Base-by-base conservation (phyloP, 2,113 vertebrate species). In the cattle (Bos taurus) region DNA sequence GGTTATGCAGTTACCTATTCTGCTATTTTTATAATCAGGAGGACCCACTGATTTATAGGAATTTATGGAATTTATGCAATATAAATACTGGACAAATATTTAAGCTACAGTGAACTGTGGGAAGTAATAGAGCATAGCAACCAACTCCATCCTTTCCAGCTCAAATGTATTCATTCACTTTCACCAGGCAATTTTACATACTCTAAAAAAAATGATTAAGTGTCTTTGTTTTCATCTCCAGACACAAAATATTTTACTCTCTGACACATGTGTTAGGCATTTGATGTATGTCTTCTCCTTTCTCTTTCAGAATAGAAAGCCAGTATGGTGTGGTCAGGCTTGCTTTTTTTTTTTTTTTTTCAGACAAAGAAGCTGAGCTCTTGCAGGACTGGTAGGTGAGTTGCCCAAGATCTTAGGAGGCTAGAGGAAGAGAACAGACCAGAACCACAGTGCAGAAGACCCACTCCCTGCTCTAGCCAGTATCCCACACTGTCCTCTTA, bases 31-130 rank as follows among this genome's bases (percentile, higher is more conserved):
- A 57, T 95, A 94, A 97, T 97, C 96, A 88, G 95, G 82, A 74
- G 84, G 77, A 62, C 92, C 88, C 94, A 83, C 97, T 97, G 92
- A 98, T 95, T 92, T 89, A 94, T 94, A 97, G 92, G 95, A 96
- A 97, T 91, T 97, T 95, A 96, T 96, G 92, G 95, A 96, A 97
- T 91, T 97, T 95, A 96, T 96, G 96, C 74, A 88, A 96, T 97
- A 96, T 94, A 96, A 98, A 97, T 97, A 96, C 6, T 92, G 91
- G 93, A 52, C 95, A 97, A 94, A 92, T 96, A 97, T 91, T 94
- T 93, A 88, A 96, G 81, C 94, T 60, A 21, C 50, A 3, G 40
- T 6, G 82, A 74, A 10, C 25, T 0, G 2, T 25, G 46, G 25
- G 9, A 48, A 17, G 90, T 36, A 7, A 30, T 0, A 33, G 74